Base-by-base conservation (phyloP, 2,888 invertebrate species). In the Megaustenia siamemsis region DNA sequence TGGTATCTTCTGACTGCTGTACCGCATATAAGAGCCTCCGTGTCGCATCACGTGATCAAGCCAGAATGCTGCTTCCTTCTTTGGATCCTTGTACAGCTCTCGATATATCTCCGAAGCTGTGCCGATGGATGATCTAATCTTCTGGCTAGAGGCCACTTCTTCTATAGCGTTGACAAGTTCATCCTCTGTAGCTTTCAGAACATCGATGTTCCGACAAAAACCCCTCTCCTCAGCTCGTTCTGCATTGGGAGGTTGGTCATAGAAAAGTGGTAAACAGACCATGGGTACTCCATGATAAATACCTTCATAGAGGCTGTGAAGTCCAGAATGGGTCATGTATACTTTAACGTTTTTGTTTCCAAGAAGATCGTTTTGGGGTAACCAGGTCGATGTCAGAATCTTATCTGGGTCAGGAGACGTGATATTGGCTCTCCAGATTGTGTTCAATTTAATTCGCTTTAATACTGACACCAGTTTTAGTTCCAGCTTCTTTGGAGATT, bases 61-160 rank as follows among this genome's bases (percentile, higher is more conserved):
- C 69, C 79, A 79, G 32, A 79, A 79, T 6, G 79, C 79, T 12
- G 79, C 79, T 66, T 43, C 63, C 43, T 79, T 15, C n/a, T n/a
- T 40, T 28, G 79, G 66, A 24, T 69, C 43, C 24, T 40, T 69
- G n/a, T 69, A 69, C 40, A 69, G 24, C 40, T 40, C 24, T 15
- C 43, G 69, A 43, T 69, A 69, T 40, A 69, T 69, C 43, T 40
- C 69, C 43, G 69, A 69, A 24, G 69, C 79, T 63, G 28, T 66
- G n/a, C 28, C n/a, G 4, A 79, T 63, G n/a, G 21, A 66, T 24
- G 38, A 40, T 43, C 24, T 69, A 38, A 40, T 69, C 24, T 69
- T 40, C 21, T 38, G 1, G 40, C 40, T 40, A 28, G 40, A 38
- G 4, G 24, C 69, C 0, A 40, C 40, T 5, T 69, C 40, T 24